These are phyloP conservation scores for Drosophila ambigua DNA, from an alignment of 1,140 invertebrate genomes.

Conservation along the genomic window DNA sequence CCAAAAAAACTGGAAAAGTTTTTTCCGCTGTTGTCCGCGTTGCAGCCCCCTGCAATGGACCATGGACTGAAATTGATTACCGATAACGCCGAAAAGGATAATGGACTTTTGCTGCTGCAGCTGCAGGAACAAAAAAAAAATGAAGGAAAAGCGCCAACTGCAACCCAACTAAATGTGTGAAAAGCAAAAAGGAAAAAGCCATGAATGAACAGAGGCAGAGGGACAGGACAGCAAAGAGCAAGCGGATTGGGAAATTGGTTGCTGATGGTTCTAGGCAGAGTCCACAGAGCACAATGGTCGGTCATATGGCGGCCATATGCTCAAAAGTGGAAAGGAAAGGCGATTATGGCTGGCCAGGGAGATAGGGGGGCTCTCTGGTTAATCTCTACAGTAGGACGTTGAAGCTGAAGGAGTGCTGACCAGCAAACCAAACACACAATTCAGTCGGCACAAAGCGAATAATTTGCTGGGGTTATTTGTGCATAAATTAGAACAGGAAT, in stretches of 20 bases:
- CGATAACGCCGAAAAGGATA: constrained; percentile 78
- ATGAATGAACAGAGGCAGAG: constrained; percentile 2
- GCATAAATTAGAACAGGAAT: constrained; percentile 52
- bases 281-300: constrained; percentile 4
- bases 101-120: constrained; percentile 75
- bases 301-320: constrained; percentile 46
- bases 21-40: constrained; percentile 9
- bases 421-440: constrained; percentile 32
- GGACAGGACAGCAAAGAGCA: constrained; percentile 43
- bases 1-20: constrained; percentile 43
- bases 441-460: constrained; percentile 66
- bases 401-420: constrained; percentile 13
- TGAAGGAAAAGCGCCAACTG: constrained; percentile 26
- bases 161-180: constrained; percentile 54
- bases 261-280: constrained; percentile 8
- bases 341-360: constrained; percentile 45
- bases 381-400: constrained; percentile 32
- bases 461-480: constrained; percentile 72
- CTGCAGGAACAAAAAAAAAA: neutral
- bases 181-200: constrained; percentile 31
- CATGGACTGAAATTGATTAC: constrained; percentile 75
- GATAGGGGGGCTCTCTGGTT: constrained; percentile 4
- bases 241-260: constrained; percentile 50
- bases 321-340: constrained; percentile 50
- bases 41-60: constrained; percentile 24